These are phyloP conservation scores for Elgaria multicarinata DNA, from an alignment of 2,113 vertebrate species.

Conservation along the genomic window DNA sequence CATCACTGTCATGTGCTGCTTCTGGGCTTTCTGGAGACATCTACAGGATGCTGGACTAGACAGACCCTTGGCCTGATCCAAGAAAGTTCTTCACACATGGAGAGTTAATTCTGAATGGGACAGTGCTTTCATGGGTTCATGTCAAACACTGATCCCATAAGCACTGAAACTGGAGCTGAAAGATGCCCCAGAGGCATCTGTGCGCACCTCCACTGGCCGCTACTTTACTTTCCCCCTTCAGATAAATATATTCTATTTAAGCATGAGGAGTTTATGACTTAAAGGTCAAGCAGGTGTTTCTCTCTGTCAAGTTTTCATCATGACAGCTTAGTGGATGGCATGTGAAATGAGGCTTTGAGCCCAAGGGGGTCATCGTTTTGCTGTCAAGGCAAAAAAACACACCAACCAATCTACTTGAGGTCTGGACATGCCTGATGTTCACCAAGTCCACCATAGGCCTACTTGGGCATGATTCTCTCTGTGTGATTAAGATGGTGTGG, in stretches of 20 bases:
- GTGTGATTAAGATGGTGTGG: not conserved
- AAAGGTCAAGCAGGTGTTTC: slow-evolving; percentile 30
- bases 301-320: slow-evolving; percentile 10
- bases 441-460: not conserved
- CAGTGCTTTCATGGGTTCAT: not conserved
- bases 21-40: not conserved
- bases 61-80: not conserved
- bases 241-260: slow-evolving; percentile 31
- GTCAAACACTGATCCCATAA: no score
- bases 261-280: slow-evolving; percentile 30
- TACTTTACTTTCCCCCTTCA: not conserved
- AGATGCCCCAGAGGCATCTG: not conserved
- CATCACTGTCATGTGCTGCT: not conserved
- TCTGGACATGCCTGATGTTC: not conserved
- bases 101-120: not conserved
- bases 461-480: no score
- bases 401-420: not conserved
- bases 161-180: not conserved
- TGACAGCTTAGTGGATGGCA: slow-evolving; percentile 19
- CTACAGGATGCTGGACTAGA: not conserved
- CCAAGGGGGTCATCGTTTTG: not conserved
- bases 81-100: not conserved
- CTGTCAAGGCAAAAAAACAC: not conserved
- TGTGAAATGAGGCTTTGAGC: not conserved
- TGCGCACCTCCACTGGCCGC: not conserved